Conservation (phyloP, 2,113 vertebrate species). For the Leucosticte australis region DNA sequence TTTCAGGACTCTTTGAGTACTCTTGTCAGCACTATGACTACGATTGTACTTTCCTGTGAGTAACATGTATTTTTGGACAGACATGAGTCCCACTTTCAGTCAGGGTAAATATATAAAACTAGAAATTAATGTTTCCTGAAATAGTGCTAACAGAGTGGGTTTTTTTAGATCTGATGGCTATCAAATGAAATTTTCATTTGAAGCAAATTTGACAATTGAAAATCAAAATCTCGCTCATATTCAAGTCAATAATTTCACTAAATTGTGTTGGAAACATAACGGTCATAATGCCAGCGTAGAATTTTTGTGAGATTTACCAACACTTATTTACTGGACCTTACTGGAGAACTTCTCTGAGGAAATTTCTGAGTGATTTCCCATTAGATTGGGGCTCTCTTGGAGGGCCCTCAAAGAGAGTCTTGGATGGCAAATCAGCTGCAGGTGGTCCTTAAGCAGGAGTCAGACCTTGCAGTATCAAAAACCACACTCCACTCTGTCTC, state of each 20-base stretch:
- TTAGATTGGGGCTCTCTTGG: background rate
- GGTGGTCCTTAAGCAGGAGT: background rate
- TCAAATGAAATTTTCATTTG: background rate
- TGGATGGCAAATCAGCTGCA: background rate
- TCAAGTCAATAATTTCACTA: background rate
- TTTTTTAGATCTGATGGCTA: background rate
- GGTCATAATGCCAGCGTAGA: background rate
- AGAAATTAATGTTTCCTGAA: background rate
- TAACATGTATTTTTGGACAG: background rate
- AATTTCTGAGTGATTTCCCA: background rate
- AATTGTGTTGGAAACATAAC: background rate
- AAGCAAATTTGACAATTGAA: background rate
- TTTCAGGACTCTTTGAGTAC: background rate
- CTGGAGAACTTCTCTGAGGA: background rate
- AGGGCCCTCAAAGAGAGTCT: background rate
- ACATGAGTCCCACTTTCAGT: background rate
- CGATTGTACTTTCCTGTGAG: background rate
- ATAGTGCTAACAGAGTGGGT: background rate
- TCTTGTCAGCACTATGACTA: background rate
- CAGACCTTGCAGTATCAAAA: background rate
- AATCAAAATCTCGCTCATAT: background rate
- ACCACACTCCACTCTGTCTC: background rate
- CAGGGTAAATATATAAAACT: background rate
- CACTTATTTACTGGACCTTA: background rate
- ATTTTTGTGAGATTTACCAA: background rate